phyloP scores from a whole-genome alignment of 2,113 vertebrate species.

The Aspiorhynchus laticeps region DNA sequence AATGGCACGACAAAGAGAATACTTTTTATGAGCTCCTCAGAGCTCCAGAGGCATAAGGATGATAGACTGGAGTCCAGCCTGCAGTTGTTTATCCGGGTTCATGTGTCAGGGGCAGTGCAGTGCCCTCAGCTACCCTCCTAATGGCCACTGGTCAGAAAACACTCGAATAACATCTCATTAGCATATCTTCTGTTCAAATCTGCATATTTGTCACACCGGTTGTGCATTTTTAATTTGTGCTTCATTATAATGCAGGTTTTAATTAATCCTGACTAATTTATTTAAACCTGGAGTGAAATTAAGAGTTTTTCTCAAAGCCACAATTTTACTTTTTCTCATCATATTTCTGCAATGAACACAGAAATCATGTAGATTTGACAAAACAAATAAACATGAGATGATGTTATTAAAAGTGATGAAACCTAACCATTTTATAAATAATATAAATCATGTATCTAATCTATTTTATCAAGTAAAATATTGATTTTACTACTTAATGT shows the following conservation, averaged over 20 bases:
- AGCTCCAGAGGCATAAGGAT: conserved; percentile 30
- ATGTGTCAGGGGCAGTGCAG: conserved; percentile 36
- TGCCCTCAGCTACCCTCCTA: conserved; percentile 71
- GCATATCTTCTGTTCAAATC: conserved; percentile 70
- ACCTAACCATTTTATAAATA: background rate
- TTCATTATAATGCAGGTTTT: conserved; percentile 65
- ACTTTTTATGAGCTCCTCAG: conserved; percentile 59
- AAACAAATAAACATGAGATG: conserved; percentile 58
- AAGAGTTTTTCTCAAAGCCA: conserved; percentile 46
- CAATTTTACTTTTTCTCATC: conserved; percentile 54
- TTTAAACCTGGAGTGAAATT: conserved; percentile 77
- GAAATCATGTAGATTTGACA: conserved; percentile 54
- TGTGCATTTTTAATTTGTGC: conserved; percentile 56
- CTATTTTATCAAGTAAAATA: background rate
- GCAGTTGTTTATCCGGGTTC: conserved; percentile 50
- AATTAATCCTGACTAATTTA: conserved; percentile 76
- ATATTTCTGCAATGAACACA: conserved; percentile 68
- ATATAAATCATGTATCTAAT: background rate
- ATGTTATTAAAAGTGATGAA: conserved; percentile 64
- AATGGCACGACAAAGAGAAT: conserved; percentile 68
- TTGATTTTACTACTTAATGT: background rate
- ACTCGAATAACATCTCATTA: conserved; percentile 64
- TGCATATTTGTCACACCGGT: conserved; percentile 67
- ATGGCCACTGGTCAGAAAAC: conserved; percentile 70
- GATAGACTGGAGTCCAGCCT: conserved; percentile 63